Conservation (phyloP, 1,140 invertebrate species). For the Onthophagus taurus region DNA sequence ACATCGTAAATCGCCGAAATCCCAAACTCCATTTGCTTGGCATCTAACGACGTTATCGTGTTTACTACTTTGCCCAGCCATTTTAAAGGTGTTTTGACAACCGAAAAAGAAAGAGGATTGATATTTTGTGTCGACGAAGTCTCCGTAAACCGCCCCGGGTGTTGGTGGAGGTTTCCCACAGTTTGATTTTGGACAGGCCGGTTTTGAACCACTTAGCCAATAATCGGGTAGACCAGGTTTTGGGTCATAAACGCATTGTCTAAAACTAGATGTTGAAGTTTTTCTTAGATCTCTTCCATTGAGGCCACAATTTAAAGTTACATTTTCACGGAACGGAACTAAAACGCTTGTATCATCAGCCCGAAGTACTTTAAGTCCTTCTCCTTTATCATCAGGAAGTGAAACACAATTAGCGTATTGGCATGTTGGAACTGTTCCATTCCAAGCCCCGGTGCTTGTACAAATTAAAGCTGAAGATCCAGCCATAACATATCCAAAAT, state of each 20-base stretch:
- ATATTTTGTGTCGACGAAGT: constrained; percentile 77
- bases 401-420: constrained; percentile 86
- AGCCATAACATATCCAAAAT: constrained; percentile 88
- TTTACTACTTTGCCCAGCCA: constrained; percentile 83
- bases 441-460: constrained; percentile 85
- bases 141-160: constrained; percentile 86
- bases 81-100: constrained; percentile 90
- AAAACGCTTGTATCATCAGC: constrained; percentile 68
- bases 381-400: constrained; percentile 77
- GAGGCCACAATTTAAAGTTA: constrained; percentile 71
- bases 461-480: constrained; percentile 78
- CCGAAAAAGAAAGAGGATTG: constrained; percentile 92
- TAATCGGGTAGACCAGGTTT: constrained; percentile 81
- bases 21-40: constrained; percentile 88
- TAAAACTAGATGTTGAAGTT: constrained; percentile 71
- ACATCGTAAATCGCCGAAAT: constrained; percentile 91
- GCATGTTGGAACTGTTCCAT: constrained; percentile 85
- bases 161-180: constrained; percentile 81
- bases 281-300: constrained; percentile 67
- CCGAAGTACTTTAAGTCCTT: constrained; percentile 68
- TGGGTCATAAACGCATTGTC: constrained; percentile 93
- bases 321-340: constrained; percentile 83
- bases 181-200: constrained; percentile 77
- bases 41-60: constrained; percentile 89
- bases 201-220: constrained; percentile 80